These are phyloP conservation scores for Podarcis lilfordi DNA, from an alignment of 2,797 vertebrate genomes.

Conservation along the genomic window DNA sequence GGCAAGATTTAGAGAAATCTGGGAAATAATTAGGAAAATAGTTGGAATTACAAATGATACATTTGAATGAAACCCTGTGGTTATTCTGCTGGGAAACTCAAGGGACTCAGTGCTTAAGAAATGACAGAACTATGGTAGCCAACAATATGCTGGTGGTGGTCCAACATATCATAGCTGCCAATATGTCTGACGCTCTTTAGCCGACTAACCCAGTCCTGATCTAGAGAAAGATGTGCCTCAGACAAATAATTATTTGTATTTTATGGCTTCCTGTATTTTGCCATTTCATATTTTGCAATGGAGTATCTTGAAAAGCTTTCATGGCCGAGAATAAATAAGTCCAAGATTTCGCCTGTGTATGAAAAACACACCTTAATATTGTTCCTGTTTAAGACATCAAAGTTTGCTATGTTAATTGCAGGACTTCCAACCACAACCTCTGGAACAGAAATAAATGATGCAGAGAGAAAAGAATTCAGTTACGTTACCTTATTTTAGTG, in stretches of 20 bases:
- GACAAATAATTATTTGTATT: slow-evolving; percentile 1
- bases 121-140: too few species aligned
- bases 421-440: slow-evolving; percentile 66
- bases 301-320: slow-evolving; percentile 60
- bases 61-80: too few species aligned
- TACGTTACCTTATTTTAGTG: slow-evolving; percentile 69
- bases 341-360: slow-evolving; percentile 60
- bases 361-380: slow-evolving; percentile 59
- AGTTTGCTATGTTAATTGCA: slow-evolving; percentile 71
- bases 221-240: neutral
- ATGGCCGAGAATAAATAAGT: slow-evolving; percentile 68
- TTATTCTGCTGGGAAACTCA: too few species aligned
- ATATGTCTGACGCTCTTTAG: neutral
- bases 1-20: too few species aligned
- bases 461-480: slow-evolving; percentile 66
- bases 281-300: slow-evolving; percentile 66
- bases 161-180: neutral
- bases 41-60: too few species aligned
- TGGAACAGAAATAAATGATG: slow-evolving; percentile 64
- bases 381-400: slow-evolving; percentile 73
- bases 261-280: slow-evolving; percentile 62
- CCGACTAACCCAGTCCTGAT: neutral
- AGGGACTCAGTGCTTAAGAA: too few species aligned
- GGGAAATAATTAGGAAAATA: too few species aligned
- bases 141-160: neutral